Evolutionary conservation across 2,888 invertebrate species (phyloP).

Genomic region (Saturnia pavonia): DNA sequence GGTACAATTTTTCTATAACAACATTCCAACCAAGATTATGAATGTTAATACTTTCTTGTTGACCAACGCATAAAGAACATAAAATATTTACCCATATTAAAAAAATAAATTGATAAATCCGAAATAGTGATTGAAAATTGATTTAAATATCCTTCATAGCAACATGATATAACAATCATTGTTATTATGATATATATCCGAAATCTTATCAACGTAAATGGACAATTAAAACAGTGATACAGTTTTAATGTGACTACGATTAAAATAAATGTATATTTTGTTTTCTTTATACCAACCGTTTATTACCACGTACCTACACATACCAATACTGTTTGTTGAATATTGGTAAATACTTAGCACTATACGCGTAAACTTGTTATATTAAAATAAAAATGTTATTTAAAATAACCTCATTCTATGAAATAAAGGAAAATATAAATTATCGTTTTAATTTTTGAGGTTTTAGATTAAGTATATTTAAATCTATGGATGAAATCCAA

Average conservation of each 20-base stretch:
- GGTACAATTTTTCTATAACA: not conserved
- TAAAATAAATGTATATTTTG: not conserved
- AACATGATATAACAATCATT: constrained; percentile 45
- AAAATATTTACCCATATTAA: not conserved
- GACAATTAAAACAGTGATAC: constrained; percentile 19
- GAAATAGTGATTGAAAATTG: constrained; percentile 11
- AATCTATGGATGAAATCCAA: too few species aligned
- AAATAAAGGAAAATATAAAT: too few species aligned
- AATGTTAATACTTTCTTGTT: not conserved
- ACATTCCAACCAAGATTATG: not conserved
- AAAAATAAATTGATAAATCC: constrained; percentile 11
- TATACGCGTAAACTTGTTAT: not conserved
- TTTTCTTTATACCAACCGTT: not conserved
- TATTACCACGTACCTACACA: not conserved
- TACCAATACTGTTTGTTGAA: not conserved
- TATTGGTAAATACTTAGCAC: not conserved
- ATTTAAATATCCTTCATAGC: constrained; percentile 25
- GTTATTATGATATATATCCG: constrained; percentile 28
- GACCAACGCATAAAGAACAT: not conserved
- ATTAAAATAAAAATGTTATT: too few species aligned
- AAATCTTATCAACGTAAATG: constrained; percentile 31
- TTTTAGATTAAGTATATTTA: too few species aligned
- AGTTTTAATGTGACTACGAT: not conserved
- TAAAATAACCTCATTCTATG: too few species aligned
- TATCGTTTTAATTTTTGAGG: too few species aligned